Base-by-base conservation (phyloP, 2,113 vertebrate species). In the Caranx melampygus region DNA sequence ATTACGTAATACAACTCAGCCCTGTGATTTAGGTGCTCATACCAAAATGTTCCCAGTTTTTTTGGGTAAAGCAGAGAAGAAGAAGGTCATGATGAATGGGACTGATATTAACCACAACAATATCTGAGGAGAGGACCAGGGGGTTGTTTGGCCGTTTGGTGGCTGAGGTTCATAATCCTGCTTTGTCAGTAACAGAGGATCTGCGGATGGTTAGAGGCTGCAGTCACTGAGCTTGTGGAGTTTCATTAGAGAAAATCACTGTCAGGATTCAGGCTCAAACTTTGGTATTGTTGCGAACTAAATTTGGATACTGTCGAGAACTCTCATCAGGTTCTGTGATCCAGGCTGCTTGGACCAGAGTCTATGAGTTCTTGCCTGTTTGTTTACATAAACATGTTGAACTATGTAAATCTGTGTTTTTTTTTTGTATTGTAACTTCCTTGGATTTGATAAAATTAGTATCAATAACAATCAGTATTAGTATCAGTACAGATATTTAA, bases 1-100 rank as follows among this genome's bases (percentile, higher is more conserved):
- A 61, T 75, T 76, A 77, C 74, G 80, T 74, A 89, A 85, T 51
- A 12, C 20, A 78, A 42, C 15, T 75, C 69, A 71, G 64, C 12
- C 62, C 58, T 82, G 66, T 60, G 69, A 75, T 86, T 79, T 72
- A 75, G 18, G 76, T 21, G 37, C 52, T 78, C 66, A 66, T 12
- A 34, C 16, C n/a, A 40, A 63, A 72, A 51, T 65, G 80, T n/a
- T 61, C 7, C 54, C 40, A 35, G 47, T 21, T 52, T 15, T 49
- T 73, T 26, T 26, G 26, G 42, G 61, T 45, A 45, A 12, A n/a
- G 34, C 40, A 47, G 42, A 37, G 13, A 20, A 69, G 57, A 42
- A 37, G n/a, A 59, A 59, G 52, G 35, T 15, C 69, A 70, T 20
- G 33, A 12, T 44, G 18, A 78, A 72, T 34, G 12, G n/a, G 64